A percentile compares a stretch with the other conserved stretches of the same genome.
phyloP scores from a whole-genome alignment of 2,888 invertebrate species.

The Myathropa florea region DNA sequence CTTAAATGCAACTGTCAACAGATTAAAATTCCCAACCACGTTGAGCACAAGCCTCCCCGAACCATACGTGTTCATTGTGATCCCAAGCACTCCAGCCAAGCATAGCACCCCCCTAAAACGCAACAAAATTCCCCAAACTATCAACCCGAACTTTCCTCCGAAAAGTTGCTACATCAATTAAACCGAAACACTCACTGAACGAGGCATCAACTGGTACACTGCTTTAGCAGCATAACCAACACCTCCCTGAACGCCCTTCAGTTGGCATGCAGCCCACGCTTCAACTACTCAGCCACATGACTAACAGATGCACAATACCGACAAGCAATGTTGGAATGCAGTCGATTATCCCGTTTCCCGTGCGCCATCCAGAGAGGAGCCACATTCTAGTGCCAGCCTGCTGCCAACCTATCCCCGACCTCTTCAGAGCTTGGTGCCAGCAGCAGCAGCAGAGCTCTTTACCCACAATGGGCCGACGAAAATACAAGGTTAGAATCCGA shows the following conservation, averaged over 20 bases:
- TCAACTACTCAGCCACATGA: neutral
- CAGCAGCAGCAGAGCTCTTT: neutral
- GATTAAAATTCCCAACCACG: constrained; percentile 16
- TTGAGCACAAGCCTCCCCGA: neutral
- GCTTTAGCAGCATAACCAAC: neutral
- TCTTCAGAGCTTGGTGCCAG: neutral
- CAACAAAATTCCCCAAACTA: neutral
- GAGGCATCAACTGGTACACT: constrained; percentile 17
- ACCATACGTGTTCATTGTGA: neutral
- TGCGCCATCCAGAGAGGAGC: neutral
- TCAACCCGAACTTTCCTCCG: neutral
- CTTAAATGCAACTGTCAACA: constrained; percentile 12
- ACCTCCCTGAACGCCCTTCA: neutral
- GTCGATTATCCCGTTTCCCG: neutral
- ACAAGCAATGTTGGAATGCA: neutral
- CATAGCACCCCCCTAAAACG: neutral
- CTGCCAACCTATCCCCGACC: neutral
- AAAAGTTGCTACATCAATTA: constrained; percentile 29
- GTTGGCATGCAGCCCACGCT: neutral
- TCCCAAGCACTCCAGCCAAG: neutral
- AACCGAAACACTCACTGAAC: neutral
- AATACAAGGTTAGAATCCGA: constrained; percentile 14
- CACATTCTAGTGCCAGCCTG: neutral
- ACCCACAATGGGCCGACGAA: neutral
- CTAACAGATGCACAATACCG: neutral